Percentiles rank a stretch among this genome's conserved stretches.
These are phyloP conservation scores for Nymphicus hollandicus DNA, from an alignment of 2,113 vertebrate genomes.

Conservation along the genomic window DNA sequence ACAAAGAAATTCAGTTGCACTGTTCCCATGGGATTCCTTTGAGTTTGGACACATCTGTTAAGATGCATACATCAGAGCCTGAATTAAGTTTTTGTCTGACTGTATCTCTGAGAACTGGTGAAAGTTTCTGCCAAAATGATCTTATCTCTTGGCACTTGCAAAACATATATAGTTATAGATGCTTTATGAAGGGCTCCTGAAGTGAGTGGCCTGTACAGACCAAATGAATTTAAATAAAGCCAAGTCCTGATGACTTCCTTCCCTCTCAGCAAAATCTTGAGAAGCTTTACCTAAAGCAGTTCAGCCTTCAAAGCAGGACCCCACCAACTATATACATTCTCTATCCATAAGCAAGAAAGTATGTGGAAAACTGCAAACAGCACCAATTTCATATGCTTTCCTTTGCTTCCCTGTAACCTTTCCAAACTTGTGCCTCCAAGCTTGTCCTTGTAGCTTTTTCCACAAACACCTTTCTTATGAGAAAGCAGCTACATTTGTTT, in stretches of 20 bases:
- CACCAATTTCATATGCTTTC: background rate
- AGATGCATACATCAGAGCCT: conserved; percentile 72
- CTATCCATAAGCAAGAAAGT: conserved; percentile 32
- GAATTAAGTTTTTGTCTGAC: conserved; percentile 77
- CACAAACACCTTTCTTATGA: conserved; percentile 29
- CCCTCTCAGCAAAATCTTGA: background rate
- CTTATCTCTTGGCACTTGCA: conserved; percentile 68
- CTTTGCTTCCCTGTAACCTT: conserved; percentile 25
- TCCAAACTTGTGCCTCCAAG: background rate
- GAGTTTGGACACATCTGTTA: conserved; percentile 78
- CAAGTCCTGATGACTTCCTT: background rate
- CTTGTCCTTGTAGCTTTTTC: conserved; percentile 40
- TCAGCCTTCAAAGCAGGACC: background rate
- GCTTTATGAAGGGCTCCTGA: conserved; percentile 58
- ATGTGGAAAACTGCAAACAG: conserved; percentile 31
- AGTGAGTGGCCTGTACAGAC: background rate
- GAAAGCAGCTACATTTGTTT: conserved; percentile 23
- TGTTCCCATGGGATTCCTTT: conserved; percentile 75
- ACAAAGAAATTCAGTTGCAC: conserved; percentile 75
- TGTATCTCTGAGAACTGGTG: conserved; percentile 69
- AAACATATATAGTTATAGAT: conserved; percentile 55
- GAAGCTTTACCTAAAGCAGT: background rate
- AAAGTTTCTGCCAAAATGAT: conserved; percentile 72
- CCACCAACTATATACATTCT: background rate
- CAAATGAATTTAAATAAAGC: conserved; percentile 42